Percentiles rank a stretch among this genome's conserved stretches.
These are phyloP conservation scores for Parnassius glacialis DNA, from an alignment of 2,888 invertebrate genomes.

Conservation along the genomic window DNA sequence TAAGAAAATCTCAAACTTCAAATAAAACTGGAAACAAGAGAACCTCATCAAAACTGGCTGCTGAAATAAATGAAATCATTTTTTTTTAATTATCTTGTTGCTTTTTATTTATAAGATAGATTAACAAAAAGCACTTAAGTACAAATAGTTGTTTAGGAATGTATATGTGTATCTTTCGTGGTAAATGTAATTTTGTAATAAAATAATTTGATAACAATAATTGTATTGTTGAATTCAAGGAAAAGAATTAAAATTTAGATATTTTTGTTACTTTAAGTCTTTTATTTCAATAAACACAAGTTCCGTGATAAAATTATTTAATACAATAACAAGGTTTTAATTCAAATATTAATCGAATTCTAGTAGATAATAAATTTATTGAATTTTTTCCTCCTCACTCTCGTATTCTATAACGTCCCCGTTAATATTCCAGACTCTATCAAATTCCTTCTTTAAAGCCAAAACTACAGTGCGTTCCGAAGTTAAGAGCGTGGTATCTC, in stretches of 20 bases:
- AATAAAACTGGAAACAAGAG: no score
- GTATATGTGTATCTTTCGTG: conserved; percentile 34
- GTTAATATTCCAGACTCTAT: conserved; percentile 51
- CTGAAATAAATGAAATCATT: conserved; percentile 10
- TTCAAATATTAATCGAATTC: neutral
- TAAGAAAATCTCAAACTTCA: no score
- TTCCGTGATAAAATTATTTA: conserved; percentile 18
- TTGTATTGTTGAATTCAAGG: conserved; percentile 44
- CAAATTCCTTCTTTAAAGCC: conserved; percentile 53
- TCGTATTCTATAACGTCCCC: conserved; percentile 18
- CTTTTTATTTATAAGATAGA: conserved; percentile 24
- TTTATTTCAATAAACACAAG: conserved; percentile 48
- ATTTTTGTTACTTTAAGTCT: conserved; percentile 62
- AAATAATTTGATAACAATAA: conserved; percentile 35
- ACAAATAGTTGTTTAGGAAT: conserved; percentile 58
- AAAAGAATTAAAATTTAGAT: conserved; percentile 66
- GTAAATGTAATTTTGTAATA: conserved; percentile 43
- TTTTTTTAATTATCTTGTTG: conserved; percentile 6
- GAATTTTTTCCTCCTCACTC: conserved; percentile 26
- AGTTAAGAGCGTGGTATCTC: conserved; percentile 52
- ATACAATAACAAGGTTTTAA: conserved; percentile 7
- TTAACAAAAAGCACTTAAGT: conserved; percentile 64
- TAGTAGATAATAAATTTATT: conserved; percentile 12
- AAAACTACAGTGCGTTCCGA: conserved; percentile 46
- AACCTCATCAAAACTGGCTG: neutral